These are phyloP conservation scores for Notarius quadriscutis DNA, from an alignment of 2,113 vertebrate species.

Conservation along the genomic window DNA sequence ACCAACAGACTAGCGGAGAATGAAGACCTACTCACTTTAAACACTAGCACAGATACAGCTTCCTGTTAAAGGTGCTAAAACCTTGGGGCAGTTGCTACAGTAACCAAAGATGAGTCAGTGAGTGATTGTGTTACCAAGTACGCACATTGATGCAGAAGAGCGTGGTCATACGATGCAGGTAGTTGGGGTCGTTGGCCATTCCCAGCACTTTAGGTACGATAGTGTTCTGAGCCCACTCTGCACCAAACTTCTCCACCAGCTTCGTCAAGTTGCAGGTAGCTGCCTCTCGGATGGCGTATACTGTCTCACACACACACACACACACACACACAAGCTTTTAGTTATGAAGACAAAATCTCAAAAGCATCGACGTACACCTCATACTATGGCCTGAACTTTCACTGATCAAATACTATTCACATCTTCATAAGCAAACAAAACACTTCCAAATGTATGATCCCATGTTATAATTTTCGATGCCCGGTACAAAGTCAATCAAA, in stretches of 20 bases:
- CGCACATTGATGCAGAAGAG: conserved; percentile 91
- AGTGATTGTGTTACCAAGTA: conserved; percentile 33
- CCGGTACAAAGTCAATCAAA: too few species aligned
- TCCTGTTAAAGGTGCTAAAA: neutral
- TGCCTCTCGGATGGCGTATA: conserved; percentile 57
- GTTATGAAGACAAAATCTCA: neutral
- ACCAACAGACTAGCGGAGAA: neutral
- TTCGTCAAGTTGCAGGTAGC: conserved; percentile 82
- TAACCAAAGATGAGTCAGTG: conserved; percentile 17
- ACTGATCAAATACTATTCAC: neutral
- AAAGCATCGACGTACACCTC: neutral
- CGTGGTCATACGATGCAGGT: conserved; percentile 90
- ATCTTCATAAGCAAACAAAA: neutral
- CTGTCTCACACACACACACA: conserved; percentile 53
- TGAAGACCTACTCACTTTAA: neutral
- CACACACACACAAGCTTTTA: neutral
- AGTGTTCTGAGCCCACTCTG: conserved; percentile 88
- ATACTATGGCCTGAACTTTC: neutral
- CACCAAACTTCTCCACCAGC: conserved; percentile 88
- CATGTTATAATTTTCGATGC: too few species aligned
- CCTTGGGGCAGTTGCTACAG: conserved; percentile 17
- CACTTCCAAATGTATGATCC: neutral
- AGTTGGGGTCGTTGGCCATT: conserved; percentile 90
- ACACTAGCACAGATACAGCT: neutral
- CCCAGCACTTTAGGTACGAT: conserved; percentile 88